Percentiles rank a stretch among this genome's conserved stretches.
These are phyloP conservation scores for Pteria penguin DNA, from an alignment of 2,888 invertebrate genomes.

Conservation along the genomic window DNA sequence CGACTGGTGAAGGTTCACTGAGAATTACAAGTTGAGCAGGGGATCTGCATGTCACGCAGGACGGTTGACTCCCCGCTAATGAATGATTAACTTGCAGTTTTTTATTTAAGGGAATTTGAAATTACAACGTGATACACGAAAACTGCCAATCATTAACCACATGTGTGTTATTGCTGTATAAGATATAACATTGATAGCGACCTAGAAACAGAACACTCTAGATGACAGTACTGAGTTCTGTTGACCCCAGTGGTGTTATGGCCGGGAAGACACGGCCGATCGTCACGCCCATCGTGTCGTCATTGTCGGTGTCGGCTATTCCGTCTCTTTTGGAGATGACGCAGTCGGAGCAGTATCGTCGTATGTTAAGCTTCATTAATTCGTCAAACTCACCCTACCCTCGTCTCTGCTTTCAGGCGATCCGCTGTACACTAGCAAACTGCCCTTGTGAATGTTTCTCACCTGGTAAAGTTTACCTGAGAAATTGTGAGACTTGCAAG, in stretches of 20 bases:
- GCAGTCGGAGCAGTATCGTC: slow-evolving; percentile 59
- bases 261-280: neutral
- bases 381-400: slow-evolving; percentile 52
- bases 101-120: too few species aligned
- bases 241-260: too few species aligned
- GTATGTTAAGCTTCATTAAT: slow-evolving; percentile 56
- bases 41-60: neutral
- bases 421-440: slow-evolving; percentile 85
- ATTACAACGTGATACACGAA: too few species aligned
- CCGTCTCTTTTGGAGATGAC: slow-evolving; percentile 45
- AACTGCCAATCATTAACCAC: too few species aligned
- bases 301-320: neutral
- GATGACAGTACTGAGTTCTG: too few species aligned
- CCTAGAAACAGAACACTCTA: too few species aligned
- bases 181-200: too few species aligned
- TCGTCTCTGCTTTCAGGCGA: slow-evolving; percentile 76
- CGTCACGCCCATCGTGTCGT: neutral
- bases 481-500: slow-evolving; percentile 86
- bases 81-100: neutral
- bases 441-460: slow-evolving; percentile 87
- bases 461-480: slow-evolving; percentile 85
- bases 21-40: neutral
- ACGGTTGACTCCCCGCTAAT: neutral
- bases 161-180: too few species aligned
- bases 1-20: neutral